A percentile compares a stretch with the other conserved stretches of the same genome.
These are phyloP conservation scores for Drosophila varians DNA, from an alignment of 1,140 invertebrate species.

Conservation along the genomic window DNA sequence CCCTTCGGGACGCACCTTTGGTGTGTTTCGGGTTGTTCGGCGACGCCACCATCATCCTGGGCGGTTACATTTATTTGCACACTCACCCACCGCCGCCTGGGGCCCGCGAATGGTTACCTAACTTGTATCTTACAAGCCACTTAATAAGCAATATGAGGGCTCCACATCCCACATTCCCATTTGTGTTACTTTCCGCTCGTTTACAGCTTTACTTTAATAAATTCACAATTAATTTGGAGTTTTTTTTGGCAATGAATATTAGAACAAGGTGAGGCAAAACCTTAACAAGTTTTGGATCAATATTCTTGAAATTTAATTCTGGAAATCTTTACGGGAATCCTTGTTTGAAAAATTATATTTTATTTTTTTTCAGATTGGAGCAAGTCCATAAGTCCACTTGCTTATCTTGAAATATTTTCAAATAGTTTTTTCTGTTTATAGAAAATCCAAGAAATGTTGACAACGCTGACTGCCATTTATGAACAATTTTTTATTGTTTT, in stretches of 20 bases:
- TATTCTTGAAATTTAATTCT: neutral
- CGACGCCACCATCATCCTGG: neutral
- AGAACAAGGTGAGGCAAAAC: neutral
- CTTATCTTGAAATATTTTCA: no score
- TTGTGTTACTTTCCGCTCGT: slow-evolving; percentile 20
- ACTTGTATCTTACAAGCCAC: slow-evolving; percentile 63
- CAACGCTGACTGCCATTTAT: slow-evolving; percentile 35
- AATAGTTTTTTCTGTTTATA: neutral
- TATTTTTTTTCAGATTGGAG: no score
- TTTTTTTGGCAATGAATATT: slow-evolving; percentile 21
- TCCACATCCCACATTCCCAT: slow-evolving; percentile 18
- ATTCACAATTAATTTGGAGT: slow-evolving; percentile 61
- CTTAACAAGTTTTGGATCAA: neutral
- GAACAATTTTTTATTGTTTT: slow-evolving; percentile 55
- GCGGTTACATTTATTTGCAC: slow-evolving; percentile 69
- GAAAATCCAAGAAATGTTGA: neutral
- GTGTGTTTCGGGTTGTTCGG: neutral
- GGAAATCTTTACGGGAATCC: no score
- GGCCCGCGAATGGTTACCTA: slow-evolving; percentile 40
- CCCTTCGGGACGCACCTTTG: slow-evolving; percentile 32
- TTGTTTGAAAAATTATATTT: no score
- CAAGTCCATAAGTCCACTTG: no score
- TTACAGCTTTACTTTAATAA: slow-evolving; percentile 66
- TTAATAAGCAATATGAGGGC: slow-evolving; percentile 72
- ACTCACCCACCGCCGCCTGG: slow-evolving; percentile 23